phyloP scores from a whole-genome alignment of 2,888 invertebrate genomes.

The Mylabris sibirica region DNA sequence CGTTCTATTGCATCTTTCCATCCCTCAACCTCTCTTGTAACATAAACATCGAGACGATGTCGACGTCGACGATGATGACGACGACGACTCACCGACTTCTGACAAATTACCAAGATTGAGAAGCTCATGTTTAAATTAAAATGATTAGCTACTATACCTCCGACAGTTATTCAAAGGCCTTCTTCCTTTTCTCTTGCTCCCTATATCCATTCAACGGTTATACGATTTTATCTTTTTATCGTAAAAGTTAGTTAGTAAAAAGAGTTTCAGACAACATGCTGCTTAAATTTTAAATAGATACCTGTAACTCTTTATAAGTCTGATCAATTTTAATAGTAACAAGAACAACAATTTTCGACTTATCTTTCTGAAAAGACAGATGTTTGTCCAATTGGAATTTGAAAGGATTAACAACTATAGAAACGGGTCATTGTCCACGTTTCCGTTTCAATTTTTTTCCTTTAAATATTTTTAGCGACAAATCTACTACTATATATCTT shows the following conservation, averaged over 20 bases:
- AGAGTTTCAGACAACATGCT: neutral
- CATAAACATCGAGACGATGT: neutral
- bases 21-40: neutral
- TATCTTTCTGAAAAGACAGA: constrained; percentile 26
- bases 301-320: neutral
- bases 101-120: constrained; percentile 49
- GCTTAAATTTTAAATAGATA: constrained; percentile 13
- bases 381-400: constrained; percentile 17
- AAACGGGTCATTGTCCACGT: constrained; percentile 14
- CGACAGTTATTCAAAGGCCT: constrained; percentile 19
- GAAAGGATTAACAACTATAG: constrained; percentile 25
- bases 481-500: neutral
- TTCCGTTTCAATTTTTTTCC: constrained; percentile 26
- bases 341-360: constrained; percentile 1
- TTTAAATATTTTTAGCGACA: neutral
- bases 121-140: constrained; percentile 48
- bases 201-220: constrained; percentile 22
- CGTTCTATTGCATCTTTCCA: constrained; percentile 34
- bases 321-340: constrained; percentile 21
- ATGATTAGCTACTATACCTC: constrained; percentile 44
- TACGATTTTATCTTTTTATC: constrained; percentile 34
- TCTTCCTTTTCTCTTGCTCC: constrained; percentile 11
- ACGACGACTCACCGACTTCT: constrained; percentile 33
- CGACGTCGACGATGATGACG: neutral
- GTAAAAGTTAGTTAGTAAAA: constrained; percentile 22